Base-by-base conservation (phyloP, 1,140 invertebrate genomes). In the Temnothorax nylanderi region DNA sequence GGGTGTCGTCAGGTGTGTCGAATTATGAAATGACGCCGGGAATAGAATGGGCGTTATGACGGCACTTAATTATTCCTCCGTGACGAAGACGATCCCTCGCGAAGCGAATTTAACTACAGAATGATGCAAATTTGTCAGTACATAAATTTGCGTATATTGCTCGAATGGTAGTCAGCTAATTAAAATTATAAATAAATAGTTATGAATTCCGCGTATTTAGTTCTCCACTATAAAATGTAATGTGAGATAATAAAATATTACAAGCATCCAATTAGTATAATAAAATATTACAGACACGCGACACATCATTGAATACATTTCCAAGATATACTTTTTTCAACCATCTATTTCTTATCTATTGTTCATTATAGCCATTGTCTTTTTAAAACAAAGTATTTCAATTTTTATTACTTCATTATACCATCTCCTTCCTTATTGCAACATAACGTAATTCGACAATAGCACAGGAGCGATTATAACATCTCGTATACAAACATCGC, bases 181-280 rank as follows among this genome's bases (percentile, higher is more conserved):
- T 71, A 13, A 44, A 56, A 47, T 18, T 32, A 71, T 32, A 2
- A 41, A 32, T 32, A 26, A 44, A 56, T 1, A 60, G 41, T 37
- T 13, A 21, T 3, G 13, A 80, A 37, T 13, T 58, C 10, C 10
- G 10, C 18, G 26, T 26, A 0, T 71, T 81, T 71, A 41, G 34
- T 71, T 44, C 2, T 26, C 8, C 16, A 3, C 7, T 56, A 56
- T 51, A 11, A 51, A 69, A 13, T 34, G 21, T 76, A 34, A 60
- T 58, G 13, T 58, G 26, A 13, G 8, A 18, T 58, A n/a, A 32
- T 78, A 65, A 65, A 78, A 51, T 13, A 34, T 64, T 78, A n/a
- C n/a, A 37, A 75, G 21, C 0, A 21, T 16, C 1, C n/a, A 76
- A 41, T 41, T 44, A 11, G 34, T 34, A 41, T n/a, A 49, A 13